A percentile compares a stretch with the other conserved stretches of the same genome.
phyloP scores from a whole-genome alignment of 2,797 vertebrate species.

The Sebastes goodei region DNA sequence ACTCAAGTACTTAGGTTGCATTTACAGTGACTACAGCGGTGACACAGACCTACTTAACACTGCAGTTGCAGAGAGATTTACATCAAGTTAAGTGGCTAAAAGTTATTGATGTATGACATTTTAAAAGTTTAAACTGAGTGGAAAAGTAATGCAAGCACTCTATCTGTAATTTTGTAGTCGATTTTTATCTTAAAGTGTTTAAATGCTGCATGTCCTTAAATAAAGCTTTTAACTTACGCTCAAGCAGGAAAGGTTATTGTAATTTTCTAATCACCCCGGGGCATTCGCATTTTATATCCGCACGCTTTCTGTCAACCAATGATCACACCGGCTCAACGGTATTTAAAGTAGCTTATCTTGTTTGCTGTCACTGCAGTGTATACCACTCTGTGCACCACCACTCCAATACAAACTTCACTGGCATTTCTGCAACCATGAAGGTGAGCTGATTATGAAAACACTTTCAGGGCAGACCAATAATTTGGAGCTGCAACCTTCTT shows the following conservation, averaged over 20 bases:
- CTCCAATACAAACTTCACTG: background rate
- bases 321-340: background rate
- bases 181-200: background rate
- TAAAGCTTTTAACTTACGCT: background rate
- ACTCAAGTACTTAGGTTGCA: conserved; percentile 3
- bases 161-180: background rate
- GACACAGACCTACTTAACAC: background rate
- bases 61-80: background rate
- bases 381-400: background rate
- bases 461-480: background rate
- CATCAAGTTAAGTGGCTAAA: background rate
- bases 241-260: background rate
- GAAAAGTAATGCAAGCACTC: background rate
- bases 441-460: background rate
- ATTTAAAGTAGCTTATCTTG: background rate
- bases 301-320: background rate
- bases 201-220: background rate
- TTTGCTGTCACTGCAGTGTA: background rate
- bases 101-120: background rate
- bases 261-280: background rate
- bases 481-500: background rate
- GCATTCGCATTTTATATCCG: background rate
- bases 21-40: background rate
- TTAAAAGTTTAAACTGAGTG: background rate
- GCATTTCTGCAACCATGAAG: background rate